Conservation (phyloP, 2,113 vertebrate species). For the Macrotis lagotis region DNA sequence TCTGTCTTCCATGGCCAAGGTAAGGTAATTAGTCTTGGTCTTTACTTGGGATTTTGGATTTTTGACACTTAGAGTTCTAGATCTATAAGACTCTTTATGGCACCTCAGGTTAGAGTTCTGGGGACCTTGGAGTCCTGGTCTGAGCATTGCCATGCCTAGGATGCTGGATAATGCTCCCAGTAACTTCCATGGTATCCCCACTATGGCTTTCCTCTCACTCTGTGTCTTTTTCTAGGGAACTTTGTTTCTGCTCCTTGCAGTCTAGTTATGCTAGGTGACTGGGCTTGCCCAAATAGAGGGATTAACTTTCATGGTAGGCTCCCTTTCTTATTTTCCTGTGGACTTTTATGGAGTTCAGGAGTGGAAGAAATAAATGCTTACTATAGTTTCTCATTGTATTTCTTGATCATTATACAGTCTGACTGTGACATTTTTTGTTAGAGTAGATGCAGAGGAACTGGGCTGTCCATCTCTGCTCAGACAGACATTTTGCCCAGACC, state of each 20-base stretch:
- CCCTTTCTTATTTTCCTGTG: background rate
- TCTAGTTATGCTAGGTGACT: background rate
- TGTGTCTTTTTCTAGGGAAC: background rate
- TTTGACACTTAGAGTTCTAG: background rate
- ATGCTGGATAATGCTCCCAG: background rate
- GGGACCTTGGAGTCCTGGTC: background rate
- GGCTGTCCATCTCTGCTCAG: background rate
- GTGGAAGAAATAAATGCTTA: background rate
- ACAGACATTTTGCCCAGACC: background rate
- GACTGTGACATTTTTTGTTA: background rate
- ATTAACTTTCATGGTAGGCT: background rate
- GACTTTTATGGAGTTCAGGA: background rate
- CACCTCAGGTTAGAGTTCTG: background rate
- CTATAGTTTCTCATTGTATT: background rate
- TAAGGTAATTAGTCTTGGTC: background rate
- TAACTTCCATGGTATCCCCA: background rate
- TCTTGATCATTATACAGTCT: background rate
- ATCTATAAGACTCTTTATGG: background rate
- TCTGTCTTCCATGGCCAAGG: background rate
- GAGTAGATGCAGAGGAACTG: background rate
- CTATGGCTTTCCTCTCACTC: background rate
- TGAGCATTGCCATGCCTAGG: background rate
- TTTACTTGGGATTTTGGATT: background rate
- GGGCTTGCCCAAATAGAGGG: background rate
- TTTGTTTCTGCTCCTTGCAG: background rate